These are phyloP conservation scores for Cyrtorhinus lividipennis DNA, from an alignment of 1,140 invertebrate genomes.

Conservation along the genomic window DNA sequence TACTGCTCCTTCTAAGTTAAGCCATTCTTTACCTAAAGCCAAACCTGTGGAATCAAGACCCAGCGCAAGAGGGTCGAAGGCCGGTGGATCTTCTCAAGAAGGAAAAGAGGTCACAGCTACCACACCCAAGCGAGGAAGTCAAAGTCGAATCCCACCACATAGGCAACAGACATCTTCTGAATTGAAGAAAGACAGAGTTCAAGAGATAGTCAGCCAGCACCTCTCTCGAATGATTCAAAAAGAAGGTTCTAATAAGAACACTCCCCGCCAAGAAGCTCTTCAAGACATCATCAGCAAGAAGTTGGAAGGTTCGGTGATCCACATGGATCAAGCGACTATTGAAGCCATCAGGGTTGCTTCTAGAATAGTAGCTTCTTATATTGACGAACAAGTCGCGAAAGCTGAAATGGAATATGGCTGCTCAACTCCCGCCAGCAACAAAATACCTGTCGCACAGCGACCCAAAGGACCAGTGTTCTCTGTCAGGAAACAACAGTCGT, in stretches of 20 bases:
- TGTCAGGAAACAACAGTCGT: not conserved
- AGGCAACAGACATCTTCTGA: not conserved
- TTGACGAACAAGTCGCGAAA: not conserved
- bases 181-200: not conserved
- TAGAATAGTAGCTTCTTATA: not conserved
- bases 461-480: not conserved
- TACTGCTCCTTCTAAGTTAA: too few species aligned
- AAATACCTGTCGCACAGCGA: not conserved
- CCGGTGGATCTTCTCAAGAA: too few species aligned
- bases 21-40: too few species aligned
- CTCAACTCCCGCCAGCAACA: not conserved
- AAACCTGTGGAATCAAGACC: too few species aligned
- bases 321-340: not conserved
- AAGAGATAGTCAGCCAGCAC: not conserved
- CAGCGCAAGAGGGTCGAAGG: too few species aligned
- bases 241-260: not conserved
- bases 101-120: too few species aligned
- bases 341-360: not conserved
- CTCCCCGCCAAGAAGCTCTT: slow-evolving; percentile 1
- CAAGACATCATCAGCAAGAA: not conserved
- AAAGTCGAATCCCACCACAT: not conserved
- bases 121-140: too few species aligned
- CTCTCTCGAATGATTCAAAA: not conserved
- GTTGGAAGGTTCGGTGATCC: not conserved
- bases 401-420: not conserved